Evolutionary conservation across 2,888 invertebrate species (phyloP).

Genomic region (Notodonta ziczac): DNA sequence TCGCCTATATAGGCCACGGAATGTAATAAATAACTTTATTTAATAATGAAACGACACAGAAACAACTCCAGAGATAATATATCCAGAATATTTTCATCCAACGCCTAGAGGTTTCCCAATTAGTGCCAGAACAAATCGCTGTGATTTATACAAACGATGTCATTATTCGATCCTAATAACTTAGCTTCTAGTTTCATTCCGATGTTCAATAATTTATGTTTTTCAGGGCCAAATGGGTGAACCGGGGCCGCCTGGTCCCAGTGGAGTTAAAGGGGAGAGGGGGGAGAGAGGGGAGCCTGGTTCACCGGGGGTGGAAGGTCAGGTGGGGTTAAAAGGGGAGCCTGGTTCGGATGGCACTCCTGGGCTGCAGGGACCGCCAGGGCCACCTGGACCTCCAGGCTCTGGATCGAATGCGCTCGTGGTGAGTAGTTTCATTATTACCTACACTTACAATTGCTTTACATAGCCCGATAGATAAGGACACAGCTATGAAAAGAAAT

Average conservation of each 20-base stretch:
- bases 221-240: slow-evolving; percentile 87
- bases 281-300: slow-evolving; percentile 89
- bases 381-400: slow-evolving; percentile 87
- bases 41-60: neutral
- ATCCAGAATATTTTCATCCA: slow-evolving; percentile 19
- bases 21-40: neutral
- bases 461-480: too few species aligned
- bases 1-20: neutral
- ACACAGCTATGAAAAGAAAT: too few species aligned
- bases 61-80: neutral
- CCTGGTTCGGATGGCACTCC: slow-evolving; percentile 89
- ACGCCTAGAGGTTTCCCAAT: slow-evolving; percentile 19
- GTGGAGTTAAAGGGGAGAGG: slow-evolving; percentile 86
- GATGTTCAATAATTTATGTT: slow-evolving; percentile 9
- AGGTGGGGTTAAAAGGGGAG: slow-evolving; percentile 91
- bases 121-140: slow-evolving; percentile 19
- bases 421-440: slow-evolving; percentile 42
- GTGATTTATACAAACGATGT: slow-evolving; percentile 26
- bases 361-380: slow-evolving; percentile 88
- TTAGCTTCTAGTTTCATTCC: slow-evolving; percentile 14
- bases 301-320: slow-evolving; percentile 87
- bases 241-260: slow-evolving; percentile 87
- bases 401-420: slow-evolving; percentile 56
- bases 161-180: slow-evolving; percentile 25
- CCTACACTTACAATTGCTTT: too few species aligned